Conservation (phyloP, 2,113 vertebrate species). For the Xenopus laevis region DNA sequence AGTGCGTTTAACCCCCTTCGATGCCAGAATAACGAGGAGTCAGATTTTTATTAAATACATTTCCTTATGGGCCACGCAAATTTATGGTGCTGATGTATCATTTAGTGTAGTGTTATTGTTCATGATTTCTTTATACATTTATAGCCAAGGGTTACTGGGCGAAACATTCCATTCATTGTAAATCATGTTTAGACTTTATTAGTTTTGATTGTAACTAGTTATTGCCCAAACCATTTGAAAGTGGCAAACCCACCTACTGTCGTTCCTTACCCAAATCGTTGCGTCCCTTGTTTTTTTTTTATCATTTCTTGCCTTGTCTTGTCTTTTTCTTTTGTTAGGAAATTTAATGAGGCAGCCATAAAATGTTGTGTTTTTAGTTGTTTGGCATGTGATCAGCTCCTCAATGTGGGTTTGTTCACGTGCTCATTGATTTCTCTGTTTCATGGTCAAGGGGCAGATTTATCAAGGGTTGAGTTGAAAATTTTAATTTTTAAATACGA, state of each 20-base stretch:
- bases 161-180: constrained; percentile 27
- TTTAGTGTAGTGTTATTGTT: constrained; percentile 10
- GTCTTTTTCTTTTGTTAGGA: no score
- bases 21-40: neutral
- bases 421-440: no score
- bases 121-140: constrained; percentile 6
- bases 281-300: neutral
- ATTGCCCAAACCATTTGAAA: neutral
- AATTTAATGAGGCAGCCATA: neutral
- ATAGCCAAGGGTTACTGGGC: constrained; percentile 32
- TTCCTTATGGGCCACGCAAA: neutral
- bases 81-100: constrained; percentile 9
- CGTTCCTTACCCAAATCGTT: no score
- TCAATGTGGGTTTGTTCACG: no score
- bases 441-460: no score
- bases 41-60: constrained; percentile 13
- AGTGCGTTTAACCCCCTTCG: constrained; percentile 2
- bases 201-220: constrained; percentile 8
- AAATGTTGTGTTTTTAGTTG: neutral
- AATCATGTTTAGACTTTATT: constrained; percentile 17
- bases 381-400: no score
- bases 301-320: no score
- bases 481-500: no score
- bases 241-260: neutral
- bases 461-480: no score